These are phyloP conservation scores for Herpailurus yagouaroundi DNA, from an alignment of 2,113 vertebrate genomes.

Conservation along the genomic window DNA sequence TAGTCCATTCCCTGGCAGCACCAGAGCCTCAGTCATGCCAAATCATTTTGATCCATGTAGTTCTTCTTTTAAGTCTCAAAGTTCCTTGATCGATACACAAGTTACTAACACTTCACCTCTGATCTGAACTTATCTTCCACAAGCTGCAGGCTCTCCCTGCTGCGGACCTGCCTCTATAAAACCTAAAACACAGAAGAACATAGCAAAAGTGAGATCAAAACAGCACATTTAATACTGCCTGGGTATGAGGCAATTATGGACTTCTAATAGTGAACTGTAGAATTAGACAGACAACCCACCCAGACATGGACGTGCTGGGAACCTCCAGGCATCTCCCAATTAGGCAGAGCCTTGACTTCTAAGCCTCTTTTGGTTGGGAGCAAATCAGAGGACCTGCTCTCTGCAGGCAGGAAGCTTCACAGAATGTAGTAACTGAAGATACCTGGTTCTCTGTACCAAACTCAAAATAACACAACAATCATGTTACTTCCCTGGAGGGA, in stretches of 20 bases:
- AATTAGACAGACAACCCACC: neutral
- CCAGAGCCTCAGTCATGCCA: neutral
- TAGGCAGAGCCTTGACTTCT: neutral
- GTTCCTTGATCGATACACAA: neutral
- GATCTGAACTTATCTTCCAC: neutral
- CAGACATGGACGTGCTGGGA: neutral
- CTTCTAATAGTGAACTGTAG: neutral
- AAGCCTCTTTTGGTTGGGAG: neutral
- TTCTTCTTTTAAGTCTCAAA: neutral
- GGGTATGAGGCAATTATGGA: neutral
- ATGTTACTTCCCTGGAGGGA: neutral
- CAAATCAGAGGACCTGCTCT: slow-evolving; percentile 6
- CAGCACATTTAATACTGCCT: neutral
- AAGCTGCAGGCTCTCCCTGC: neutral
- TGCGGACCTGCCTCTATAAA: neutral
- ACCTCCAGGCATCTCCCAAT: neutral
- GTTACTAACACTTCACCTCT: neutral
- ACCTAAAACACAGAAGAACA: neutral
- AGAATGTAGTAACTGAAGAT: neutral
- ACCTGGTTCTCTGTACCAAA: neutral
- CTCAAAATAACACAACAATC: neutral
- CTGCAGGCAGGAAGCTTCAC: neutral
- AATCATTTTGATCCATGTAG: neutral
- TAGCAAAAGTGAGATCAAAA: slow-evolving; percentile 36
- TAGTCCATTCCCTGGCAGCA: neutral